Percentiles rank a stretch among this genome's conserved stretches.
These are phyloP conservation scores for Theocolax elegans DNA, from an alignment of 1,140 invertebrate species.

Conservation along the genomic window DNA sequence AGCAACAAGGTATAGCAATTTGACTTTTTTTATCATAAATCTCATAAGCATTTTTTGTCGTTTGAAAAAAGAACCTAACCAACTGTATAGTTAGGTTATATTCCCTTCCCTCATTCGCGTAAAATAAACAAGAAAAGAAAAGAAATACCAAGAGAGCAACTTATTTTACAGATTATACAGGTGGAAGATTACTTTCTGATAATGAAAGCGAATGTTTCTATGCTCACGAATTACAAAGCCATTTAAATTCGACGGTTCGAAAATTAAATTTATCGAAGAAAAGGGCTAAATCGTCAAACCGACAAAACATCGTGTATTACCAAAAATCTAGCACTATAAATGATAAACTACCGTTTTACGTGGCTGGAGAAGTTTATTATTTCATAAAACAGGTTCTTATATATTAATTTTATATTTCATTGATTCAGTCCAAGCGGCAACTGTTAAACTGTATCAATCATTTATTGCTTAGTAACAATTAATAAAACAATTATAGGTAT, in stretches of 20 bases:
- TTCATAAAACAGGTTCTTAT: conserved; percentile 50
- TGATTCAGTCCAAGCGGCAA: no score
- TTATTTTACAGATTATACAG: conserved; percentile 43
- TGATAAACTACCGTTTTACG: conserved; percentile 39
- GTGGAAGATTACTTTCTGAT: conserved; percentile 44
- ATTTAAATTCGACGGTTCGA: conserved; percentile 31
- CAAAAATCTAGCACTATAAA: conserved; percentile 31
- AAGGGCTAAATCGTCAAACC: neutral
- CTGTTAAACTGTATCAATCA: no score
- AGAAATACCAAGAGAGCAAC: no score
- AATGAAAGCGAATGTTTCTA: conserved; percentile 42
- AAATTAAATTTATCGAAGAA: conserved; percentile 36
- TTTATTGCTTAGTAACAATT: no score
- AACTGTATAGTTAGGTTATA: no score
- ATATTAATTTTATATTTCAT: no score
- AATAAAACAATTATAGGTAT: no score
- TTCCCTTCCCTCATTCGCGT: no score
- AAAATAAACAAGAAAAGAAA: no score
- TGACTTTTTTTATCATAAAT: neutral
- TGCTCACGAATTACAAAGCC: conserved; percentile 43
- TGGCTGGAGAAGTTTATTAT: conserved; percentile 46
- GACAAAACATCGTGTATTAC: neutral
- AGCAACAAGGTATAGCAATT: conserved; percentile 47
- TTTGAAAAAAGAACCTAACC: no score
- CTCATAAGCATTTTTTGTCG: no score